These are phyloP conservation scores for Acomys russatus DNA, from an alignment of 2,797 vertebrate species.

Conservation along the genomic window DNA sequence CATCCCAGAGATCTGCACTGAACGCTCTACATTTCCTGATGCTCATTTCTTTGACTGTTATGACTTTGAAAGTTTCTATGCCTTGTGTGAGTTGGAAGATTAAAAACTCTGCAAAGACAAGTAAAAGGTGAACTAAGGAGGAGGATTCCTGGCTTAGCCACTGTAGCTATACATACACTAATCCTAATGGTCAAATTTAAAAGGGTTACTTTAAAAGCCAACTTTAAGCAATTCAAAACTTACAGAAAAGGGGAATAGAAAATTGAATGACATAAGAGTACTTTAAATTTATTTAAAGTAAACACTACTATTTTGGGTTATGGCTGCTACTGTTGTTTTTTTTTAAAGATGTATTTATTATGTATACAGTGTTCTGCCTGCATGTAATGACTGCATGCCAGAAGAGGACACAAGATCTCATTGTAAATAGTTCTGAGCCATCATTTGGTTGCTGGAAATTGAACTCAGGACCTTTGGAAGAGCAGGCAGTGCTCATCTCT, in stretches of 20 bases:
- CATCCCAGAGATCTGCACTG: neutral
- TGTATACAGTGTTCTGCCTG: too few species aligned
- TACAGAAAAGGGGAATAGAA: neutral
- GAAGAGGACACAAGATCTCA: too few species aligned
- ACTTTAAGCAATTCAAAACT: conserved; percentile 26
- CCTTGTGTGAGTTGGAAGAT: neutral
- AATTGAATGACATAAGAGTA: neutral
- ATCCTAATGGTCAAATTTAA: neutral
- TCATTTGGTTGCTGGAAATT: too few species aligned
- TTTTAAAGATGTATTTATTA: too few species aligned
- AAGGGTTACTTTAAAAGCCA: neutral
- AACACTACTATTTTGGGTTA: neutral
- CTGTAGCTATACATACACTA: neutral
- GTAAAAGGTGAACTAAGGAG: neutral
- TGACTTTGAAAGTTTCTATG: neutral
- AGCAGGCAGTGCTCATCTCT: too few species aligned
- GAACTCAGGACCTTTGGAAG: too few species aligned
- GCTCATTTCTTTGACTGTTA: neutral
- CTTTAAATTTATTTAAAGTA: conserved; percentile 31
- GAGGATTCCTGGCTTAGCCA: neutral
- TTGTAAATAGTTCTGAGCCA: too few species aligned
- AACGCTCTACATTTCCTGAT: neutral
- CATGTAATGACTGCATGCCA: too few species aligned
- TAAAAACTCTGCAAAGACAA: neutral
- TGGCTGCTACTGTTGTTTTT: neutral